Base-by-base conservation (phyloP, 2,113 vertebrate genomes). In the Onychostruthus taczanowskii region DNA sequence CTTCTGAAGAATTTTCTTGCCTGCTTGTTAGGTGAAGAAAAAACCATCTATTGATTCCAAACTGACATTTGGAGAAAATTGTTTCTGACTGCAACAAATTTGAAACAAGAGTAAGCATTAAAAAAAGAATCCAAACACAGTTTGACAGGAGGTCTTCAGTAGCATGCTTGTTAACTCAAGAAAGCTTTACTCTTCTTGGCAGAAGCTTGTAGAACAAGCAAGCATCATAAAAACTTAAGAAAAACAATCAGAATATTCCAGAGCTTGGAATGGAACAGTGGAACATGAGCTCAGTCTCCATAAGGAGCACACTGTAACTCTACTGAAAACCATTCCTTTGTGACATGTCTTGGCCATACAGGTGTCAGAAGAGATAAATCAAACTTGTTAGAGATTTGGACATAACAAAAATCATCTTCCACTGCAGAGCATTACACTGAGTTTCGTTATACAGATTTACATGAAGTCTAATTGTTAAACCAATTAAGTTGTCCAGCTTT, bases 371-470 rank as follows among this genome's bases (percentile, higher is more conserved):
- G 31, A n/a, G 11, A 62, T 5, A n/a, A 88, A 53, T 4, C 3
- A 12, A 76, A 53, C 27, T 20, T 49, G 28, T n/a, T 50, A 23
- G 39, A 93, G 17, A 90, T 35, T 70, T 46, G 46, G 64, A 16
- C n/a, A 6, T 16, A 87, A 53, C 5, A 76, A 59, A 89, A 89
- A 22, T 35, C 2, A 59, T n/a, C 46, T 62, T 70, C 50, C 35
- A 56, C 62, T 2, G 0, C 4, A 80, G 22, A 89, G 23, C 1
- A 2, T 11, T 78, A 9, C 47, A 41, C 0, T 44, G 30, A 50
- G 35, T 35, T 92, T 33, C 72, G 61, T 37, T 30, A 92, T 0
- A 43, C 14, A 81, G 26, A 64, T 35, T 63, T n/a, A 79, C n/a
- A 82, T 5, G 30, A 43, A 72, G 31, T 41, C 11, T 50, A 75